phyloP scores from a whole-genome alignment of 1,140 invertebrate genomes.

The Dendrolimus kikuchii region DNA sequence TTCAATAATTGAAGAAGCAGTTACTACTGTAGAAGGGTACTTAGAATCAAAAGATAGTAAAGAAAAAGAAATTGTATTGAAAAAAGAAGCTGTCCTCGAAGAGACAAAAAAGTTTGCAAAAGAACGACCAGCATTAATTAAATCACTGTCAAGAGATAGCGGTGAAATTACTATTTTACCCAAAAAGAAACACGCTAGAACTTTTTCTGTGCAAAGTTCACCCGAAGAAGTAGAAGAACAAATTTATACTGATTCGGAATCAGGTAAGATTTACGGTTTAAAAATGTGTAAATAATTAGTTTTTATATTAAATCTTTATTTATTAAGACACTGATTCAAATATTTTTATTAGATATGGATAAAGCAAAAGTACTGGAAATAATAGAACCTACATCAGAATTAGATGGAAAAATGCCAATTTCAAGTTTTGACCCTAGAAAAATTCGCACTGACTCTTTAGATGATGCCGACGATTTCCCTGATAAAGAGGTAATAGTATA shows the following conservation, averaged over 20 bases:
- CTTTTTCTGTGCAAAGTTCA: constrained; percentile 70
- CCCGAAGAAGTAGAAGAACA: constrained; percentile 71
- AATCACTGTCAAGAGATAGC: constrained; percentile 60
- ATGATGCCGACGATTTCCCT: constrained; percentile 69
- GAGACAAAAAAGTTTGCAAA: constrained; percentile 40
- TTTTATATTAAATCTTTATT: constrained; percentile 2
- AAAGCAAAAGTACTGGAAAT: constrained; percentile 71
- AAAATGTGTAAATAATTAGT: no score
- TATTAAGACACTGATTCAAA: constrained; percentile 1
- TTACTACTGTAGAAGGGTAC: constrained; percentile 54
- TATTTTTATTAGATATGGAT: constrained; percentile 59
- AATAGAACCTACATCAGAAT: constrained; percentile 64
- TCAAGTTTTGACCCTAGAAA: constrained; percentile 66
- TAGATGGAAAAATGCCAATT: constrained; percentile 49
- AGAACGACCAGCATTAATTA: constrained; percentile 51
- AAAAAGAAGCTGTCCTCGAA: constrained; percentile 32
- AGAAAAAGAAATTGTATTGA: constrained; percentile 26
- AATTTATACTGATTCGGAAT: constrained; percentile 71
- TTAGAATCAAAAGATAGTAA: constrained; percentile 37
- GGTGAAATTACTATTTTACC: constrained; percentile 61
- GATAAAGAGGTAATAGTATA: constrained; percentile 59
- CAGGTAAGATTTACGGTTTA: constrained; percentile 35
- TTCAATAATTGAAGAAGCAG: constrained; percentile 61
- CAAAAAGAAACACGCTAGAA: constrained; percentile 60
- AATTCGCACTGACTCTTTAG: constrained; percentile 66